phyloP scores from a whole-genome alignment of 2,797 vertebrate genomes.

The Molossus alvarezi region DNA sequence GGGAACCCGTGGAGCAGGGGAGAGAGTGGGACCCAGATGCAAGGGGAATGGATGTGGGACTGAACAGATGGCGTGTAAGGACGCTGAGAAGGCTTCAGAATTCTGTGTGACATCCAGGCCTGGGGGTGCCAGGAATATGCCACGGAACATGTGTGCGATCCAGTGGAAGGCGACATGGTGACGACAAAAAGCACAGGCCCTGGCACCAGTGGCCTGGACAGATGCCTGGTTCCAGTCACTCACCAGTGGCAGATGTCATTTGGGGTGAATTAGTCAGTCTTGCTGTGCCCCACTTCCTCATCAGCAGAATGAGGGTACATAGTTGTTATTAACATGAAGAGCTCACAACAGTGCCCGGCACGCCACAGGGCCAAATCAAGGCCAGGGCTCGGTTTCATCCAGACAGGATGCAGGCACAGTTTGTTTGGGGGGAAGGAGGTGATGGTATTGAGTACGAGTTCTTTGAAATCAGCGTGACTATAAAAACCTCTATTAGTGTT shows the following conservation, averaged over 20 bases:
- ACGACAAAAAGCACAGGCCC: not conserved
- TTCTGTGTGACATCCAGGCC: not conserved
- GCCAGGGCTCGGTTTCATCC: not conserved
- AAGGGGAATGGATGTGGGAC: not conserved
- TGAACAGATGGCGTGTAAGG: not conserved
- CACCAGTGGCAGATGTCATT: not conserved
- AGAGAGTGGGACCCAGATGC: not conserved
- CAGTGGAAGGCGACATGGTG: fast-evolving
- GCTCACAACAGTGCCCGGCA: not conserved
- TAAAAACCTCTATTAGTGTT: not conserved
- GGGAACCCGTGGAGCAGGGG: not conserved
- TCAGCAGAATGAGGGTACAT: not conserved
- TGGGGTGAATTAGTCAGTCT: not conserved
- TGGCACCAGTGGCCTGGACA: not conserved
- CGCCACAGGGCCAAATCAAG: not conserved
- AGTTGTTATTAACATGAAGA: not conserved
- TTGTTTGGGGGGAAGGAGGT: not conserved
- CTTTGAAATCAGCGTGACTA: not conserved
- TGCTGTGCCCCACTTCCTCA: not conserved
- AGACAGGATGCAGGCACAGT: not conserved
- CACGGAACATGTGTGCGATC: not conserved
- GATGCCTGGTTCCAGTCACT: not conserved
- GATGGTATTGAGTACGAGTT: not conserved
- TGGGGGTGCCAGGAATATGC: not conserved
- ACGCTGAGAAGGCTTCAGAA: not conserved